Percentiles rank a stretch among this genome's conserved stretches.
Evolutionary conservation across 2,113 vertebrate genomes (phyloP).

Genomic region (Argyrosomus japonicus): DNA sequence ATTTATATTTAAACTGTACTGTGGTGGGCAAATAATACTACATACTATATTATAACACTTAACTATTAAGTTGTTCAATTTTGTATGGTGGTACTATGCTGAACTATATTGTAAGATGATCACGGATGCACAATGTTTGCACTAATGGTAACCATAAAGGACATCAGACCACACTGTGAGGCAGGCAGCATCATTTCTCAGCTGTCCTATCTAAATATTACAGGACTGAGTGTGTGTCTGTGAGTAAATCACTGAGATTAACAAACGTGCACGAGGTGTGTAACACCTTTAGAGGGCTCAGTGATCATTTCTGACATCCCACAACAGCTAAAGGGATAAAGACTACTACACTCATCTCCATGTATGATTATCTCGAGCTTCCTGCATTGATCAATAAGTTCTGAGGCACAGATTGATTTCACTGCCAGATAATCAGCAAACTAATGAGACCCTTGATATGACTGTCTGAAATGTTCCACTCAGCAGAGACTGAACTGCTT

Average conservation of each 20-base stretch:
- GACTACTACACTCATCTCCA: slow-evolving; percentile 1
- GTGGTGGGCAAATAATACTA: too few relatives aligned
- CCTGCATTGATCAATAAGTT: neutral
- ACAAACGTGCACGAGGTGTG: too few relatives aligned
- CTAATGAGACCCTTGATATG: neutral
- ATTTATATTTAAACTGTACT: too few relatives aligned
- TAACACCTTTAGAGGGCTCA: too few relatives aligned
- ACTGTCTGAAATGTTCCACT: neutral
- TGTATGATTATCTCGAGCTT: neutral
- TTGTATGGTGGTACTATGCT: too few relatives aligned
- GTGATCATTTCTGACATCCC: too few relatives aligned
- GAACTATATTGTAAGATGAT: too few relatives aligned
- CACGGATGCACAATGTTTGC: too few relatives aligned
- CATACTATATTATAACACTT: too few relatives aligned
- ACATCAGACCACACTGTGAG: neutral
- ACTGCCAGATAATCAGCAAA: neutral
- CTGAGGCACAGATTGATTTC: neutral
- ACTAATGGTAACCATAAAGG: neutral
- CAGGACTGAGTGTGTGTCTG: slow-evolving; percentile 3
- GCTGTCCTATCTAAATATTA: neutral
- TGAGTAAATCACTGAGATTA: too few relatives aligned
- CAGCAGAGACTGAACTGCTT: neutral
- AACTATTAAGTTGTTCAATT: too few relatives aligned
- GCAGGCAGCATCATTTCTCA: neutral
- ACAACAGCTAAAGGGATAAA: neutral